Evolutionary conservation across 2,113 vertebrate species (phyloP), one percentile per base, ranked within the genome.

Genomic region (Cisticola juncidis): DNA sequence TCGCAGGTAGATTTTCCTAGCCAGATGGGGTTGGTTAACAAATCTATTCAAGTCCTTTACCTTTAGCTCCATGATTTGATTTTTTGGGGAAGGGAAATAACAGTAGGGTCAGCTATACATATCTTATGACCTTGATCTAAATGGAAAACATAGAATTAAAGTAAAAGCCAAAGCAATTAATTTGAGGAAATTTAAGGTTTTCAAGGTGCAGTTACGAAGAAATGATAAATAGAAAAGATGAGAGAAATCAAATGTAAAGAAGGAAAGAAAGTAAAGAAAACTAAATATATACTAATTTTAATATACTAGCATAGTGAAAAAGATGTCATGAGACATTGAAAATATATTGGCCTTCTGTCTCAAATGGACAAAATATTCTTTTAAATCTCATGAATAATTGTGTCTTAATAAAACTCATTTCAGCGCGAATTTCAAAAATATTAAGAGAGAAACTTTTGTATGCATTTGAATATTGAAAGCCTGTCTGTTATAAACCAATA

Each of bases 1-100:
- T 97, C 40, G 4, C 68, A 92, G 90, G 81, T 95, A 90, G 66
- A 65, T 76, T 86, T 92, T 74, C 47, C 70, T 36, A 70, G 68
- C 26, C 71, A 88, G 62, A 68, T 29, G 86, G 35, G 24, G 31
- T 28, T 84, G 86, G 25, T 26, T 92, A 81, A 92, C 76, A 88
- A 88, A 93, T 81, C 38, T 86, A 64, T 88, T 91, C 2, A 1
- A n/a, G 48, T 64, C 47, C 18, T 56, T n/a, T 70, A 36, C 12
- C 22, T 90, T 81, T 64, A 88, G 64, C 26, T 88, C 40, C 24
- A 51, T 64, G 13, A 54, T 68, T 78, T 74, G 29, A 31, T 51
- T 70, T 84, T 84, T 62, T 28, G 9, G 20, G 9, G n/a, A 82
- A 54, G 26, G 11, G 12, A 82, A 56, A 44, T 62, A 61, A 58